Base-by-base conservation (phyloP, 2,888 invertebrate genomes). In the Cheilosia variabilis region DNA sequence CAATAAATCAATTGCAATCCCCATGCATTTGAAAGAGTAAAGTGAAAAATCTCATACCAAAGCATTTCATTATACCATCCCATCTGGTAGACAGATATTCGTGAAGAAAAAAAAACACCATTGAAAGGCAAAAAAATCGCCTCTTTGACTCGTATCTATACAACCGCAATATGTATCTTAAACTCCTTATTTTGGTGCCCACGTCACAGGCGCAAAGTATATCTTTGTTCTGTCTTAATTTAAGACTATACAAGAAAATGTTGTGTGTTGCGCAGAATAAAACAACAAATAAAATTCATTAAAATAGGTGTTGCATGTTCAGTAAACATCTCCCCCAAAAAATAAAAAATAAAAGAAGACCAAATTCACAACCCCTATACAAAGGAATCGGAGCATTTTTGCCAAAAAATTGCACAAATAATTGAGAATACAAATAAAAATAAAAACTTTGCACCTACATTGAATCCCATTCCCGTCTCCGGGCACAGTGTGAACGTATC, bases 1-100 rank as follows among this genome's bases (percentile, higher is more conserved):
- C 84, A 86, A 86, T 86, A 86, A 86, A 86, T 86, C 84, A 86
- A 86, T 86, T 80, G 84, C 84, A 86, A 86, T 80, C 76, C 71
- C 76, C 71, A 24, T 72, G 57, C 71, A 45, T 50, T 65, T 65
- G 69, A 66, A 69, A 78, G 27, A 57, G 50, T 66, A 58, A 63
- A 78, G 80, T 80, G 71, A 63, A 80, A 73, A 84, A 79, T 79
- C 77, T 53, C 73, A 73, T 69, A 41, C 83, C 68, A 43, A 34
- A 58, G 43, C 41, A 34, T 27, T 71, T 17, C 24, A 37, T 27
- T 60, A 55, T 34, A 43, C 17, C 52, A 58, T 75, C 75, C 84
- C 84, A 86, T 86, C 80, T 86, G 84, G 80, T 68, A 76, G 80
- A 86, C 84, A 86, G 84, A 86, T 80, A 80, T 75, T 69, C 50